A percentile compares a stretch with the other conserved stretches of the same genome.
Evolutionary conservation across 2,113 vertebrate genomes (phyloP).

Genomic region (Mesocricetus auratus): DNA sequence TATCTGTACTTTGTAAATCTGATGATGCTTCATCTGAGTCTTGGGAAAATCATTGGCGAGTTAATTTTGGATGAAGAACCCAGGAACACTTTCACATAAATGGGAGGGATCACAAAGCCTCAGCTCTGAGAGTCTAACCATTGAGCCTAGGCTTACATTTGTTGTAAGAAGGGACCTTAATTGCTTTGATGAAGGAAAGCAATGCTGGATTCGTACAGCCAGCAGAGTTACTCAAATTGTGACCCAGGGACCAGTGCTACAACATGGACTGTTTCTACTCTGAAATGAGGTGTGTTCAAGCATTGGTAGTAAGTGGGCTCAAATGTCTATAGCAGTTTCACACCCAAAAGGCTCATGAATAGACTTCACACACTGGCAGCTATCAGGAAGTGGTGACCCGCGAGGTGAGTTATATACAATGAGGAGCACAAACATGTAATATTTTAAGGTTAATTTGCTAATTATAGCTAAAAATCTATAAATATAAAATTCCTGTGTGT

Average conservation of each 20-base stretch:
- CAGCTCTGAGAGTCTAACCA: neutral
- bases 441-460: constrained; percentile 38
- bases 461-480: neutral
- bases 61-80: neutral
- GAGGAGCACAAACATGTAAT: neutral
- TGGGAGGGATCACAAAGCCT: neutral
- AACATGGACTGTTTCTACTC: neutral
- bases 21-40: constrained; percentile 25
- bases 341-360: neutral
- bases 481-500: constrained; percentile 20
- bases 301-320: neutral
- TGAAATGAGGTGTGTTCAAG: neutral
- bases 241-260: neutral
- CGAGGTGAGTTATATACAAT: neutral
- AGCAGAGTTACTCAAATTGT: neutral
- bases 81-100: neutral
- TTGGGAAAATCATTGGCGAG: neutral
- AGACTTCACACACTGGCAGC: neutral
- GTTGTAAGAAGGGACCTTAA: neutral
- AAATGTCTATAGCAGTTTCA: neutral
- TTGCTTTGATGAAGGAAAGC: constrained; percentile 35
- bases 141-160: neutral
- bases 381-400: neutral
- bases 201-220: neutral
- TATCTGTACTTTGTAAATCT: neutral